Base-by-base conservation (phyloP, 1,140 invertebrate species). In the Cecropterus lyciades region DNA sequence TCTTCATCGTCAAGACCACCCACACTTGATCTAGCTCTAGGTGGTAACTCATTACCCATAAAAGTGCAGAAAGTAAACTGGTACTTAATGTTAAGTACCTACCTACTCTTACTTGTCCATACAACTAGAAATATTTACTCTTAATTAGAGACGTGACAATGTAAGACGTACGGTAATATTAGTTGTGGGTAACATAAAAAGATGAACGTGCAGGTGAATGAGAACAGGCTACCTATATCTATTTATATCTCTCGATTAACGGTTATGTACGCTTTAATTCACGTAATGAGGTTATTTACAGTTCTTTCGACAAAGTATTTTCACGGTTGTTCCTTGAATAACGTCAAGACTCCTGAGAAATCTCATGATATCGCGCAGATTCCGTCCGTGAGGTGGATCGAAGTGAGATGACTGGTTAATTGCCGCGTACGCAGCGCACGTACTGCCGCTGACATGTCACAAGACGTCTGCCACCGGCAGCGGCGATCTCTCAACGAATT, bases 401-500 rank as follows among this genome's bases (percentile, higher is more conserved):
- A 66, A 75, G 75, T 78, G 77, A 80, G 81, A 81, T 81, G 80
- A 81, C 74, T 85, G 74, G 75, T 79, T 90, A 89, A 90, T 91
- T 90, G 85, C 72, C 72, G 80, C 74, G 84, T 87, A 87, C 82
- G 86, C 87, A 80, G 72, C 77, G 82, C 89, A 90, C 87, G 89
- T 90, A 87, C 75, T 33, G 72, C 67, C 68, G 73, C 67, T 84
- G 87, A 88, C 86, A 89, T 87, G 84, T 88, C 85, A 87, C 87
- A 89, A 82, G 85, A 85, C 84, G 80, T 85, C 84, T 85, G 82
- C 89, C 88, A 91, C 87, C 89, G 82, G 84, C 87, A 78, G 82
- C 85, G 89, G 86, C 82, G 82, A 85, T 85, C 86, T 82, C 82
- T 82, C 82, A 81, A 85, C 86, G 82, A 91, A 91, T 91, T 91